These are phyloP conservation scores for Melolontha melolontha DNA, from an alignment of 2,888 invertebrate genomes.

Conservation along the genomic window DNA sequence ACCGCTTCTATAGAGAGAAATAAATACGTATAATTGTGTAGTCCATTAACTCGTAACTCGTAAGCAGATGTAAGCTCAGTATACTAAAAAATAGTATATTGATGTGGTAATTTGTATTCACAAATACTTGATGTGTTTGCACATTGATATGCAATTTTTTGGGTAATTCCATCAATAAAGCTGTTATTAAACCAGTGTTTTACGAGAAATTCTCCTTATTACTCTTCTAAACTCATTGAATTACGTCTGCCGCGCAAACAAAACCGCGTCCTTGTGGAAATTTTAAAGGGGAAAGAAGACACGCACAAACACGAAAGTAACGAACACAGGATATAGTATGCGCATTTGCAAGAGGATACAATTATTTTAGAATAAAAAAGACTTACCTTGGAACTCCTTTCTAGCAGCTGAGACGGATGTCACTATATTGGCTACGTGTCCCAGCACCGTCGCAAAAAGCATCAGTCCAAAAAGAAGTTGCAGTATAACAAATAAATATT, in stretches of 20 bases:
- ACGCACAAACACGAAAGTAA: conserved; percentile 24
- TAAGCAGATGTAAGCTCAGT: no score
- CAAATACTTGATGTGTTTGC: no score
- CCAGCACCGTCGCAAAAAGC: conserved; percentile 95
- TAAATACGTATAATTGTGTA: no score
- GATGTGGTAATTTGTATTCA: no score
- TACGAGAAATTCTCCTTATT: no score
- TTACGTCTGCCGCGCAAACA: conserved; percentile 29
- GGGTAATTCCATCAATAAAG: no score
- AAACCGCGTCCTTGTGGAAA: conserved; percentile 51
- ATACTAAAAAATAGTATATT: no score
- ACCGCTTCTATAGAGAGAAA: no score
- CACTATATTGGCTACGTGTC: conserved; percentile 98
- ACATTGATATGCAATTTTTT: no score
- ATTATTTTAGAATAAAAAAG: conserved; percentile 24
- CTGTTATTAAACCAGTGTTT: no score
- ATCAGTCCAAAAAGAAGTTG: conserved; percentile 95
- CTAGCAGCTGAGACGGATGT: conserved; percentile 96
- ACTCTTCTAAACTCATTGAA: conserved; percentile 20
- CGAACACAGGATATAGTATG: neutral
- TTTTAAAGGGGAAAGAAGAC: conserved; percentile 43
- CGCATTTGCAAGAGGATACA: conserved; percentile 11
- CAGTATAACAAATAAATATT: conserved; percentile 94
- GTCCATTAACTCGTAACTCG: no score
- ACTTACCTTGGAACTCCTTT: conserved; percentile 97